phyloP scores from a whole-genome alignment of 2,797 vertebrate species.

The Anguilla pacifica region DNA sequence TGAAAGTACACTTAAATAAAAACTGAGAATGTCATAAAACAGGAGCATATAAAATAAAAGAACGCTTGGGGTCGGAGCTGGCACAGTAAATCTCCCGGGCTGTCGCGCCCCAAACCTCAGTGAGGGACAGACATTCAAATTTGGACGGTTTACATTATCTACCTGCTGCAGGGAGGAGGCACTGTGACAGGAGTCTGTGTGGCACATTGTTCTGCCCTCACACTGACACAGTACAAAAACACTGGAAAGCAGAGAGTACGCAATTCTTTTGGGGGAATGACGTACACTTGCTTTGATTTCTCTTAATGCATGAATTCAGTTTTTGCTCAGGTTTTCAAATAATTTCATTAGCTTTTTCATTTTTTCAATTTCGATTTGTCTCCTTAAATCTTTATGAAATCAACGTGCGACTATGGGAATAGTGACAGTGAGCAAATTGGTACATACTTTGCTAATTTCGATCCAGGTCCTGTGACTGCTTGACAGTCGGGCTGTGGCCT shows the following conservation, averaged over 20 bases:
- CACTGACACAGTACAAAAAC: not conserved
- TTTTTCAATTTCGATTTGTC: not conserved
- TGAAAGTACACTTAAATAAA: constrained; percentile 39
- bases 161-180: constrained; percentile 57
- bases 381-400: not conserved
- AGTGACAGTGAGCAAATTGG: not conserved
- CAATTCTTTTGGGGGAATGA: not conserved
- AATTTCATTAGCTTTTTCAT: not conserved
- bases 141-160: constrained; percentile 51
- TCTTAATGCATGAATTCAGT: not conserved
- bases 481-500: not conserved
- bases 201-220: not conserved
- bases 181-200: not conserved
- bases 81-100: constrained; percentile 66
- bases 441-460: not conserved
- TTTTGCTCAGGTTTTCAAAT: not conserved
- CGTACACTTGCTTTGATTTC: not conserved
- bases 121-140: constrained; percentile 67
- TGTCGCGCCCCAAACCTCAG: constrained; percentile 57
- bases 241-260: not conserved
- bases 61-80: constrained; percentile 53
- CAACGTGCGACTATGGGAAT: not conserved
- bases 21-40: constrained; percentile 40
- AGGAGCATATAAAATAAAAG: constrained; percentile 53
- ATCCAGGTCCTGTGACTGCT: not conserved